A percentile compares a stretch with the other conserved stretches of the same genome.
phyloP scores from a whole-genome alignment of 1,140 invertebrate genomes.

The Ips nitidus region DNA sequence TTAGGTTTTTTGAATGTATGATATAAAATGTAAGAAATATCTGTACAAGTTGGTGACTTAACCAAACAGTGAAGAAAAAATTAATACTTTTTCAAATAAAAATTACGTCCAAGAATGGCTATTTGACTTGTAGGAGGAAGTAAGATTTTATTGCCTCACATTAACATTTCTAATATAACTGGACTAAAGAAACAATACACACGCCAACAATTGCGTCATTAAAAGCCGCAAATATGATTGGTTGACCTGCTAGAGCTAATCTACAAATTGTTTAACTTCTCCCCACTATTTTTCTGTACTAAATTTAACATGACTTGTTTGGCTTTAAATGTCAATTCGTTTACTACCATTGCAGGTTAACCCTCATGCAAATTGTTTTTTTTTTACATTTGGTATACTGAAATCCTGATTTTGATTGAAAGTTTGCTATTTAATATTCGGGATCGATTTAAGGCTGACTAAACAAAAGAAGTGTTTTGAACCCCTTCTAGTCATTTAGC shows the following conservation, averaged over 20 bases:
- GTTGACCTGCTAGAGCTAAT: constrained; percentile 28
- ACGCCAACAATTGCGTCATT: constrained; percentile 48
- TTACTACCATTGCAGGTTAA: background rate
- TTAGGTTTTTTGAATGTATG: too few species aligned
- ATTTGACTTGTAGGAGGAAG: too few species aligned
- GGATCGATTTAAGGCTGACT: background rate
- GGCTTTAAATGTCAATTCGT: background rate
- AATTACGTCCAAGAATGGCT: too few species aligned
- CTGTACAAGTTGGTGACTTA: too few species aligned
- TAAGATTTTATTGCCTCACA: too few species aligned
- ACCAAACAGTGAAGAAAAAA: too few species aligned
- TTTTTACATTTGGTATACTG: too few species aligned
- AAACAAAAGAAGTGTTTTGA: constrained; percentile 3
- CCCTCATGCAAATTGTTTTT: too few species aligned
- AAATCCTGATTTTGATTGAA: too few species aligned
- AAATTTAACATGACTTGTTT: constrained; percentile 2
- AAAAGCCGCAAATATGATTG: constrained; percentile 31
- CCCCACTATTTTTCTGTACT: background rate
- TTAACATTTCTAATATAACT: constrained; percentile 3
- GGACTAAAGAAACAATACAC: constrained; percentile 37
- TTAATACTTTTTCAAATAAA: too few species aligned
- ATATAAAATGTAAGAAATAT: too few species aligned
- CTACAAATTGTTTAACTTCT: constrained; percentile 5
- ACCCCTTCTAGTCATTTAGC: background rate
- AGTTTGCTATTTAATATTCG: too few species aligned